Evolutionary conservation across 2,113 vertebrate species (phyloP), one percentile per base, ranked within the genome.

Genomic region (Anolis carolinensis): DNA sequence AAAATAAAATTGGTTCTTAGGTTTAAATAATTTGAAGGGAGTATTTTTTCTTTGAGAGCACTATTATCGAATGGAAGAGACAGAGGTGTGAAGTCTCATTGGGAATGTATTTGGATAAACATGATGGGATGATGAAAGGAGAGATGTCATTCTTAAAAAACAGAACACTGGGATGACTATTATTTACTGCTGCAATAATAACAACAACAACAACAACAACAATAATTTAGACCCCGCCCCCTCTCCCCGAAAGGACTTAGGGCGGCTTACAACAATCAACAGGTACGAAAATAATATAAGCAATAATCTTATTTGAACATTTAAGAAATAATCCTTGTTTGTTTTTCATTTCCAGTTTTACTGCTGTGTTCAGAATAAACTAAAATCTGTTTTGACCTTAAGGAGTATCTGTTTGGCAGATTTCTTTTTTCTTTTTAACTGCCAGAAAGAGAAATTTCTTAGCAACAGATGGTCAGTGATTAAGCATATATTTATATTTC

Each of bases 1-100:
- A 86, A 86, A 86, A 74, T 50, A 81, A 63, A 67, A 65, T 10
- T 62, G n/a, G 32, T 36, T 81, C 13, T 74, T n/a, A 48, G 25
- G 71, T 7, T 65, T 48, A 68, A 68, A 68, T 68, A 1, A 68
- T 30, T 68, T 65, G 20, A 6, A 23, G 32, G 3, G 30, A 27
- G n/a, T 11, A 20, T 16, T 5, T 25, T 34, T 65, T 59, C 23
- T 86, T 67, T 65, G 7, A 74, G 39, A 59, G 25, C 4, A 50
- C 55, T 55, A 50, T 59, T 34, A n/a, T 50, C 34, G 20, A 78
- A 68, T 18, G 11, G 82, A 63, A 34, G 20, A 76, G 11, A 30
- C 48, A 50, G 11, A n/a, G 16, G 62, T 30, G 32, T 74, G 32
- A 36, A 25, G 55, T 82, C 23, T 5, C 32, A 62, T 44, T 44